These are phyloP conservation scores for Eleutherodactylus coqui DNA, from an alignment of 2,797 vertebrate species.

Conservation along the genomic window DNA sequence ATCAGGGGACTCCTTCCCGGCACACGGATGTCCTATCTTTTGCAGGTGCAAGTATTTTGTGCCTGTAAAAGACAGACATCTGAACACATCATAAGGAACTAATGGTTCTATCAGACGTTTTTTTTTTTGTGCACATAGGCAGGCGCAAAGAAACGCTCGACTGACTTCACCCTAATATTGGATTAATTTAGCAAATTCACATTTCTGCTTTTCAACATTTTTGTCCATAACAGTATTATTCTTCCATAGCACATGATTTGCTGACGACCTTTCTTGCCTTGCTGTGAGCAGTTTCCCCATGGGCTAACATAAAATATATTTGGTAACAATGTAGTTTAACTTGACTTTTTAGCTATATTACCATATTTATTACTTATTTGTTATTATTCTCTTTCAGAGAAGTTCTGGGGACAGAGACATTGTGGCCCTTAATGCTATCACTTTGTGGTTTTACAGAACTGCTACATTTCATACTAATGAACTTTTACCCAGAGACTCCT, in stretches of 20 bases:
- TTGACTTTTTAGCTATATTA: not conserved
- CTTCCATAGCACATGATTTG: not conserved
- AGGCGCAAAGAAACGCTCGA: too few species aligned
- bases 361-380: not conserved
- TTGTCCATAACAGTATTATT: not conserved
- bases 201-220: not conserved
- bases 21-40: too few species aligned
- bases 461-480: conserved; percentile 75
- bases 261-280: too few species aligned
- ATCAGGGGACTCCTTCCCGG: too few species aligned
- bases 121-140: too few species aligned
- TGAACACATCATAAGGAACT: too few species aligned
- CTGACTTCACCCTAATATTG: too few species aligned
- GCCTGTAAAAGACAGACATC: too few species aligned
- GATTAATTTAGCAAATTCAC: not conserved
- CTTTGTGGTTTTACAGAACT: conserved; percentile 70
- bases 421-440: conserved; percentile 80
- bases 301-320: not conserved
- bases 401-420: conserved; percentile 77
- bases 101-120: too few species aligned
- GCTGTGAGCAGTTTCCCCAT: not conserved
- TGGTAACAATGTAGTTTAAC: not conserved
- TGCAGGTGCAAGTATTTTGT: too few species aligned
- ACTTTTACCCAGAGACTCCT: conserved; percentile 84
- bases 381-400: conserved; percentile 73